These are phyloP conservation scores for Sparidentex hasta DNA, from an alignment of 2,797 vertebrate species.

Conservation along the genomic window DNA sequence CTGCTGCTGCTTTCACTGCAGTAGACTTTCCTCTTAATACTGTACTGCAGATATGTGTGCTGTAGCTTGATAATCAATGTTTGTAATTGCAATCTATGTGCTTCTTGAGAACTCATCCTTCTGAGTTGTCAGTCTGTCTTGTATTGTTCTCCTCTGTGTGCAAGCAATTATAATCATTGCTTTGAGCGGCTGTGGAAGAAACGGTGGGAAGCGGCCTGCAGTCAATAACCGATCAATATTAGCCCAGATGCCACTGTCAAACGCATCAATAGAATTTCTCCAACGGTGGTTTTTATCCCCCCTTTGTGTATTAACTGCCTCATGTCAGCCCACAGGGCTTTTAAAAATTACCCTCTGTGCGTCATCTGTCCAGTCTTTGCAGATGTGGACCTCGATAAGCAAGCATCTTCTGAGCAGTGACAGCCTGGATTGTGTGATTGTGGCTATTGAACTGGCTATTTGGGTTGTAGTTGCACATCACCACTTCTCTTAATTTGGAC, in stretches of 20 bases:
- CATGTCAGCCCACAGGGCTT: slow-evolving; percentile 68
- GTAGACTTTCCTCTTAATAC: slow-evolving; percentile 5
- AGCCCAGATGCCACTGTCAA: slow-evolving; percentile 82
- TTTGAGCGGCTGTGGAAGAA: slow-evolving; percentile 57
- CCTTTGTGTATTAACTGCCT: slow-evolving; percentile 72
- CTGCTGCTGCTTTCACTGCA: neutral
- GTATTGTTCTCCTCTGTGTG: slow-evolving; percentile 47
- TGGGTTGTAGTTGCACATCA: slow-evolving; percentile 71
- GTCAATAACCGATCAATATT: slow-evolving; percentile 85
- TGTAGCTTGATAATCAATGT: slow-evolving; percentile 44
- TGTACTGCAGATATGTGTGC: slow-evolving; percentile 13
- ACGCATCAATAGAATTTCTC: slow-evolving; percentile 83
- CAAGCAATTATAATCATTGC: slow-evolving; percentile 64
- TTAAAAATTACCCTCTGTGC: slow-evolving; percentile 53
- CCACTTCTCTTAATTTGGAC: slow-evolving; percentile 70
- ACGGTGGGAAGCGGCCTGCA: slow-evolving; percentile 56
- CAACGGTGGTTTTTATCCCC: slow-evolving; percentile 70
- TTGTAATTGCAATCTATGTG: slow-evolving; percentile 37
- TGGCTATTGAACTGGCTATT: slow-evolving; percentile 72
- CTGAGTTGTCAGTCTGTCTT: slow-evolving; percentile 7
- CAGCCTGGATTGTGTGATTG: slow-evolving; percentile 53
- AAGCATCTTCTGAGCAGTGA: slow-evolving; percentile 52
- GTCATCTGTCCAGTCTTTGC: slow-evolving; percentile 59
- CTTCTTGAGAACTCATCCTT: slow-evolving; percentile 53
- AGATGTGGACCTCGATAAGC: slow-evolving; percentile 57